Conservation (phyloP, 1,140 invertebrate species). For the Dolichoris vasculosae region DNA sequence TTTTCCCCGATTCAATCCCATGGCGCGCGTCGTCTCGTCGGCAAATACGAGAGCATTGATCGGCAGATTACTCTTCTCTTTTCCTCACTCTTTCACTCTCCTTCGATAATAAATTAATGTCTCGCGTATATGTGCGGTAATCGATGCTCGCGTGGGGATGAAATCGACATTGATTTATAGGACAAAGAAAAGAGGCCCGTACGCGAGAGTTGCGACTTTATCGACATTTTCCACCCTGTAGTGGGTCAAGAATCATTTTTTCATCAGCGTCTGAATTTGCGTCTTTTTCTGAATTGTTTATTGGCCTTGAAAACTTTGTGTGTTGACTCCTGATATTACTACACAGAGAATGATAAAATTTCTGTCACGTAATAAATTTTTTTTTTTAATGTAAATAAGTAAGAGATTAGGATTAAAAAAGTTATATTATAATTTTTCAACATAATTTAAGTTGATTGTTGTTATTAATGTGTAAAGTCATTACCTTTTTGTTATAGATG, state of each 20-base stretch:
- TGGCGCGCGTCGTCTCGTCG: background rate
- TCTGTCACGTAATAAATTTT: background rate
- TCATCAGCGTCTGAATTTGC: background rate
- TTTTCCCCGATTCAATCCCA: conserved; percentile 12
- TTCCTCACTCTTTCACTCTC: conserved; percentile 25
- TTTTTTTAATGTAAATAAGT: accelerated
- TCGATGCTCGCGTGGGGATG: conserved; percentile 64
- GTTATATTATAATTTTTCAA: background rate
- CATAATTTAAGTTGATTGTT: background rate
- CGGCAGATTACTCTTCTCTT: conserved; percentile 57
- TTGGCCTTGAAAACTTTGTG: background rate
- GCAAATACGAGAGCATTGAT: conserved; percentile 54
- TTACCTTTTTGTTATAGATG: background rate
- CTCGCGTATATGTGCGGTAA: conserved; percentile 63
- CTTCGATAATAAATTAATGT: conserved; percentile 68
- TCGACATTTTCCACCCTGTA: conserved; percentile 52
- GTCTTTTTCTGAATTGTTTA: background rate
- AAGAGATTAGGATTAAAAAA: background rate
- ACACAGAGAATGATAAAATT: background rate
- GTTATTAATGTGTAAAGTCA: background rate
- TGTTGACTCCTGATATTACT: background rate
- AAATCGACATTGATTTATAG: conserved; percentile 70
- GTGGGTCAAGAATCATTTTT: conserved; percentile 32
- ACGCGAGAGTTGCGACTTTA: conserved; percentile 52
- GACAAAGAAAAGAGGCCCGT: conserved; percentile 45